Conservation (phyloP, 2,888 invertebrate species). For the Unio pictorum region DNA sequence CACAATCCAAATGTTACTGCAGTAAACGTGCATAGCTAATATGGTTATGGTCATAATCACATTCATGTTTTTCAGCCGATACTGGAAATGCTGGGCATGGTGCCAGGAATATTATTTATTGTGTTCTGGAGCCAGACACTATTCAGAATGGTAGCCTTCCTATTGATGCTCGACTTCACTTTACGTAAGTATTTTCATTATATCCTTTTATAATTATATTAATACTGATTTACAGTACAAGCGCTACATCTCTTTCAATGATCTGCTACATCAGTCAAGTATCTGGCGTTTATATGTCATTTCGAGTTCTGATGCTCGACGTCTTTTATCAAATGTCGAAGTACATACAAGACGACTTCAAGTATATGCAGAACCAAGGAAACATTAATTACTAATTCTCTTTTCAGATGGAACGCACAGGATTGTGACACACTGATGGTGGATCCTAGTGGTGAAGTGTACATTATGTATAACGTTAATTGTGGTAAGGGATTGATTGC, state of each 20-base stretch:
- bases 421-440: conserved; percentile 28
- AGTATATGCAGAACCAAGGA: background rate
- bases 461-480: conserved; percentile 17
- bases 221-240: too few species aligned
- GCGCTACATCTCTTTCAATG: background rate
- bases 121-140: conserved; percentile 29
- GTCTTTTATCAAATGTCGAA: too few species aligned
- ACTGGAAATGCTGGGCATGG: conserved; percentile 38
- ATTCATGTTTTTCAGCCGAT: conserved; percentile 13
- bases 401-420: conserved; percentile 19
- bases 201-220: too few species aligned
- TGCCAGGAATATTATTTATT: conserved; percentile 33
- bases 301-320: background rate
- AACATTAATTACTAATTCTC: background rate
- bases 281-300: background rate
- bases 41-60: too few species aligned
- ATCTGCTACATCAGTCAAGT: background rate
- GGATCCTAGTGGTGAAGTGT: conserved; percentile 13
- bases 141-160: conserved; percentile 9
- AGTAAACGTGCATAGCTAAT: too few species aligned
- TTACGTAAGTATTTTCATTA: conserved; percentile 16
- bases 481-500: conserved; percentile 20
- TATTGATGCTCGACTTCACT: conserved; percentile 19
- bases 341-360: background rate
- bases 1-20: too few species aligned